Evolutionary conservation across 1,140 invertebrate species (phyloP).

Genomic region (Drosophila albomicans): DNA sequence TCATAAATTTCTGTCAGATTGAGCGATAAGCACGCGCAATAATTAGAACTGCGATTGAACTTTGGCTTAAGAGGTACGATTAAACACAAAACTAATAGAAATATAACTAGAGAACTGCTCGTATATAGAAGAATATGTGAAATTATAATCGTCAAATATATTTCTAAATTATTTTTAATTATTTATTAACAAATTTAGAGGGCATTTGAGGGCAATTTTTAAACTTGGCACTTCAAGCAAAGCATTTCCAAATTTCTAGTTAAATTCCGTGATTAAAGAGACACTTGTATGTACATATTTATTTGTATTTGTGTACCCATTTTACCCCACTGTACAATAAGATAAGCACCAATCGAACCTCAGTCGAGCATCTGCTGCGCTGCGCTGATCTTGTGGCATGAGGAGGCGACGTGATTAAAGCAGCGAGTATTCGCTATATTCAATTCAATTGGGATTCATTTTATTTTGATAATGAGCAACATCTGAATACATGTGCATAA

Average conservation of each 20-base stretch:
- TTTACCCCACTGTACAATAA: conserved; percentile 9
- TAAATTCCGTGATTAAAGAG: too few relatives aligned
- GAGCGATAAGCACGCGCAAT: not conserved
- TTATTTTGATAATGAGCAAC: conserved; percentile 41
- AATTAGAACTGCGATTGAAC: not conserved
- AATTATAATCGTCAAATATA: too few relatives aligned
- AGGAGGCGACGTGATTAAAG: conserved; percentile 57
- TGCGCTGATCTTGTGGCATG: conserved; percentile 42
- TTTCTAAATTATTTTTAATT: too few relatives aligned
- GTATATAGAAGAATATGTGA: too few relatives aligned
- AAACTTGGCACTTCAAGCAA: too few relatives aligned
- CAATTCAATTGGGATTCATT: conserved; percentile 30
- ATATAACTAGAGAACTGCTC: too few relatives aligned
- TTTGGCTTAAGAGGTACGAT: too few relatives aligned
- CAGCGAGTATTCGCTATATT: conserved; percentile 7
- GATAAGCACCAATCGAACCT: conserved; percentile 50
- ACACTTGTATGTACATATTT: not conserved
- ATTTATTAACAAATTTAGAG: too few relatives aligned
- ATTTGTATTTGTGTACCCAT: conserved; percentile 15
- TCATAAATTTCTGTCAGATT: conserved; percentile 7
- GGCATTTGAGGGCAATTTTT: too few relatives aligned
- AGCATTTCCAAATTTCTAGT: too few relatives aligned
- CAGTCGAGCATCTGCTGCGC: not conserved
- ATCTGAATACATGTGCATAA: conserved; percentile 2
- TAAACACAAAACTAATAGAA: too few relatives aligned